These are phyloP conservation scores for Stichopus horrens DNA, from an alignment of 53 echinoderm and acorn worm genomes.

Conservation along the genomic window DNA sequence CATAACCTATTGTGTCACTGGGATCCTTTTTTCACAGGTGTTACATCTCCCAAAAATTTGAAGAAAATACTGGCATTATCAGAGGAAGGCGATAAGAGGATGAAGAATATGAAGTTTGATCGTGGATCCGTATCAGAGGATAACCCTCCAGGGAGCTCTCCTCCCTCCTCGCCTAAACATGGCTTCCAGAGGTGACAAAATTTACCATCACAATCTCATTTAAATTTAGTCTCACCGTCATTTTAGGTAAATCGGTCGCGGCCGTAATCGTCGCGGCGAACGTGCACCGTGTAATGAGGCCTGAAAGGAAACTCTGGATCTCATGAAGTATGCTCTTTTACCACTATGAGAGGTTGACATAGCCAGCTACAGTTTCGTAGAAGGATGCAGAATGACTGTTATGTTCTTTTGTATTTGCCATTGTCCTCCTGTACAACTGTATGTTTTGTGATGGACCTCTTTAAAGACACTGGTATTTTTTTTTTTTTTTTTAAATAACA, in stretches of 20 bases:
- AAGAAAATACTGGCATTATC: slow-evolving; percentile 91
- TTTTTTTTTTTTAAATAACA: background rate
- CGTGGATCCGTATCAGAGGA: slow-evolving; percentile 63
- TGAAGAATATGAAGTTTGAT: slow-evolving; percentile 79
- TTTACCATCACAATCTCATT: background rate
- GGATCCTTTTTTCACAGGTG: slow-evolving; percentile 58
- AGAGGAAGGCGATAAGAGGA: slow-evolving; percentile 90
- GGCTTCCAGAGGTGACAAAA: slow-evolving; percentile 47
- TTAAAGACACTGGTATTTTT: background rate
- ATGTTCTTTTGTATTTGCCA: too few species aligned
- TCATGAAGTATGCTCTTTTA: too few species aligned
- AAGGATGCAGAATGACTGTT: too few species aligned
- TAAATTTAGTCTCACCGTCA: too few species aligned
- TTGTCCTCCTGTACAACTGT: too few species aligned
- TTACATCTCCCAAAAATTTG: slow-evolving; percentile 93
- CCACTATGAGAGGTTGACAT: too few species aligned
- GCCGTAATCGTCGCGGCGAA: too few species aligned
- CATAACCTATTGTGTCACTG: background rate
- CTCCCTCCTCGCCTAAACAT: slow-evolving; percentile 60
- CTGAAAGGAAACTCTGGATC: too few species aligned
- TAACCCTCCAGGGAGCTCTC: slow-evolving; percentile 48
- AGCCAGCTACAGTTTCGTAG: too few species aligned
- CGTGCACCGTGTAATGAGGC: too few species aligned
- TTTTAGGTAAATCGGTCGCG: too few species aligned
- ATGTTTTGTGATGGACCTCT: background rate